Evolutionary conservation across 2,113 vertebrate species (phyloP).

Genomic region (Hydrolagus affinis): DNA sequence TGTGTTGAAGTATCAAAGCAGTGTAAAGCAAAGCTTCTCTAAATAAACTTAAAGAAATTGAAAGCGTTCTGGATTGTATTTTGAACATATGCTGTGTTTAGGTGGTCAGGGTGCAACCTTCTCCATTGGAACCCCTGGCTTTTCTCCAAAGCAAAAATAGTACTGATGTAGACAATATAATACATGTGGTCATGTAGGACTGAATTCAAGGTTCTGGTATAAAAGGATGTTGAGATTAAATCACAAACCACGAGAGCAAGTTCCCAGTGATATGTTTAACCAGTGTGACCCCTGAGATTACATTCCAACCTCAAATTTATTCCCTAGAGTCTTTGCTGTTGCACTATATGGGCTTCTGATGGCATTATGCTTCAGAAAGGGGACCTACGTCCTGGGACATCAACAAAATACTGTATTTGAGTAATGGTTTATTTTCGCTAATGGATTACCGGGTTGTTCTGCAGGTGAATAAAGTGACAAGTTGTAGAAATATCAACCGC

Average conservation of each 20-base stretch:
- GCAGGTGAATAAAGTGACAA: neutral
- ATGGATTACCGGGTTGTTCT: slow-evolving; percentile 8
- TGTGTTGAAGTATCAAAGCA: no score
- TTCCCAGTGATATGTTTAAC: neutral
- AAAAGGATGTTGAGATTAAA: neutral
- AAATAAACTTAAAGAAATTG: no score
- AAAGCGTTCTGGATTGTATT: no score
- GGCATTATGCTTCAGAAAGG: slow-evolving; percentile 6
- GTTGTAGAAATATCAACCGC: neutral
- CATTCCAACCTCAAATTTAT: neutral
- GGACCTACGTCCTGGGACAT: neutral
- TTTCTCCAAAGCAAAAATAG: no score
- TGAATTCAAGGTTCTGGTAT: no score
- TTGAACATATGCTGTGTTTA: no score
- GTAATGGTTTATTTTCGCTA: neutral
- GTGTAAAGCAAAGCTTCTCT: no score
- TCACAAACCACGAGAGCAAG: neutral
- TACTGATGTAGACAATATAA: no score
- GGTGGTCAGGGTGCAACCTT: no score
- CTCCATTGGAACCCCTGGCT: no score
- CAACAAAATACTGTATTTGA: neutral
- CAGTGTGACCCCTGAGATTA: neutral
- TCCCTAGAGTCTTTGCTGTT: neutral
- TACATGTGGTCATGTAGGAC: no score
- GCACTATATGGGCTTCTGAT: neutral